phyloP scores from a whole-genome alignment of 2,113 vertebrate species.

The Fulica atra region DNA sequence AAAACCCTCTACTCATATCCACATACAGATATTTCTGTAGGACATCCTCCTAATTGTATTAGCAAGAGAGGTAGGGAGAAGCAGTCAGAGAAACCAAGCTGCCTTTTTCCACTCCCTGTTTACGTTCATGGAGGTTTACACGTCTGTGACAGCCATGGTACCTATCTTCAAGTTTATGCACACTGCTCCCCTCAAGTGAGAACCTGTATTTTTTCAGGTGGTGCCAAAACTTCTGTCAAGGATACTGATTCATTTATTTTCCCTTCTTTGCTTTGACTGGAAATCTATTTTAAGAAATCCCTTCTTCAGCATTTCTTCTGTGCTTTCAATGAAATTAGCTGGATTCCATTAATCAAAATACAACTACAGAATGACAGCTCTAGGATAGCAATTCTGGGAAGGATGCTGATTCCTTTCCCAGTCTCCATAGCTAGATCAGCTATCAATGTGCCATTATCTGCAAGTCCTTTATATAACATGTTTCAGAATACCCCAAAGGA shows the following conservation, averaged over 20 bases:
- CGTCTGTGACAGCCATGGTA: neutral
- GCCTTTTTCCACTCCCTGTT: neutral
- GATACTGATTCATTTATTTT: neutral
- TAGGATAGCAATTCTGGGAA: neutral
- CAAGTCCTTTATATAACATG: neutral
- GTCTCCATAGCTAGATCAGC: neutral
- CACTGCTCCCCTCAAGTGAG: neutral
- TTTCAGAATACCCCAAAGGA: neutral
- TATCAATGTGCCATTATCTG: neutral
- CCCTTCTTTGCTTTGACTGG: neutral
- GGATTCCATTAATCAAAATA: neutral
- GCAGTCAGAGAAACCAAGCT: neutral
- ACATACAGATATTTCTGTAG: neutral
- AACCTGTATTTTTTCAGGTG: neutral
- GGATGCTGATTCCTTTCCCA: neutral
- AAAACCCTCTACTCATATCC: fast-evolving
- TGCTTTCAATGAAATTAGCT: neutral
- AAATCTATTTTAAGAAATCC: conserved; percentile 1
- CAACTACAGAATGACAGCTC: neutral
- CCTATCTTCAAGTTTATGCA: neutral
- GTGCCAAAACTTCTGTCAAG: neutral
- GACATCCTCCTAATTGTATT: neutral
- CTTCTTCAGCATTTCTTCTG: neutral
- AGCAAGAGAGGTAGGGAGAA: neutral
- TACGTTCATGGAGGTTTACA: neutral